These are phyloP conservation scores for Oriolus oriolus DNA, from an alignment of 2,113 vertebrate species.

Conservation along the genomic window DNA sequence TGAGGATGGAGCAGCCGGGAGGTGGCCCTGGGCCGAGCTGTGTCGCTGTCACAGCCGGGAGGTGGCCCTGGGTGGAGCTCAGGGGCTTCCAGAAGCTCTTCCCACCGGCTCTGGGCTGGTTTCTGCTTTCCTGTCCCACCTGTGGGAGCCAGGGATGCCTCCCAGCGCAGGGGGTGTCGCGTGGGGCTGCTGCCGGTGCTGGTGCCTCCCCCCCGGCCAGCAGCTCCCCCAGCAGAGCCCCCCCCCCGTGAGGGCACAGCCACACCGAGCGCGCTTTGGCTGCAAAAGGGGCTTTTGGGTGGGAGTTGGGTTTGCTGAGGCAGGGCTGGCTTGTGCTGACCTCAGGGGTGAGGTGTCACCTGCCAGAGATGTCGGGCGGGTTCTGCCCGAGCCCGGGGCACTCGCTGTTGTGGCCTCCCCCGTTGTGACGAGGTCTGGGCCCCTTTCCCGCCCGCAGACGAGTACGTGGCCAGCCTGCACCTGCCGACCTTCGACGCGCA, in stretches of 20 bases:
- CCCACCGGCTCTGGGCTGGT: not conserved
- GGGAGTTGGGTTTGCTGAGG: not conserved
- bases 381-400: fast-evolving
- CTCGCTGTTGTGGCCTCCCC: fast-evolving
- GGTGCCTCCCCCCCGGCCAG: not conserved
- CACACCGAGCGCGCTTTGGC: fast-evolving
- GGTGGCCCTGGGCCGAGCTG: not conserved
- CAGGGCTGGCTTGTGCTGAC: not conserved
- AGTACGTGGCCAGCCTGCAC: conserved; percentile 97
- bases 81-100: not conserved
- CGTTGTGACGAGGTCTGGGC: not conserved
- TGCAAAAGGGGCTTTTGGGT: fast-evolving
- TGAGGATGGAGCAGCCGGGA: not conserved
- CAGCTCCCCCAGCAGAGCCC: not conserved
- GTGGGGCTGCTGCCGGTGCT: not conserved
- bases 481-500: conserved; percentile 97
- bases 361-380: fast-evolving
- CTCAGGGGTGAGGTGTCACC: not conserved
- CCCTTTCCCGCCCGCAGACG: conserved; percentile 71
- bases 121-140: not conserved
- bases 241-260: not conserved
- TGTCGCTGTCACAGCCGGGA: not conserved
- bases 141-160: not conserved
- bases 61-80: not conserved
- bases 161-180: fast-evolving